These are phyloP conservation scores for Lordiphosa fenestrarum DNA, from an alignment of 2,888 invertebrate species.

Conservation along the genomic window DNA sequence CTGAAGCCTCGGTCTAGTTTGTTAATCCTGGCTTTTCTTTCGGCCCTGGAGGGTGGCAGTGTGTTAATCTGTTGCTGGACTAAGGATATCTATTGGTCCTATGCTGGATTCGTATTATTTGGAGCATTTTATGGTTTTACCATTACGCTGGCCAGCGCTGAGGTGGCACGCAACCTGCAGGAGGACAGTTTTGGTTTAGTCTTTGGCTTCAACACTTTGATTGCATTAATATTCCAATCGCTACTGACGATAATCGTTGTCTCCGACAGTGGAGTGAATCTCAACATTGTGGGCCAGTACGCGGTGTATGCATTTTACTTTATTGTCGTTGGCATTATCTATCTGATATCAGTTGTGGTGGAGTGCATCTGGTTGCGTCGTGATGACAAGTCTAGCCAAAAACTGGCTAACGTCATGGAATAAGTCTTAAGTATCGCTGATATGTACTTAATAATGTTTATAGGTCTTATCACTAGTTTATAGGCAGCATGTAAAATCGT, in stretches of 20 bases:
- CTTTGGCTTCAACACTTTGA: conserved; percentile 93
- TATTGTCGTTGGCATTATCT: conserved; percentile 70
- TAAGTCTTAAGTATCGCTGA: conserved; percentile 19
- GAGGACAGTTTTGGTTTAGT: conserved; percentile 94
- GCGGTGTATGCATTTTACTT: conserved; percentile 79
- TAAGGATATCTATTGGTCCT: conserved; percentile 85
- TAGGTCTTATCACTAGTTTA: conserved; percentile 4
- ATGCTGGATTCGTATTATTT: conserved; percentile 87
- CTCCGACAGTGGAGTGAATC: conserved; percentile 70
- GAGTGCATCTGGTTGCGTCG: conserved; percentile 60
- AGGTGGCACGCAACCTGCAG: conserved; percentile 90
- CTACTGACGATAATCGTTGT: conserved; percentile 84
- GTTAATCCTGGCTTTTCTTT: conserved; percentile 80
- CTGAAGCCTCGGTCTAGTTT: conserved; percentile 79
- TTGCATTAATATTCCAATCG: conserved; percentile 89
- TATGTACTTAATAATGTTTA: conserved; percentile 31
- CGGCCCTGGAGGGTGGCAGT: conserved; percentile 82
- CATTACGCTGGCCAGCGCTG: conserved; percentile 83
- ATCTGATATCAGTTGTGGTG: conserved; percentile 65
- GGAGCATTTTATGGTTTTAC: conserved; percentile 88
- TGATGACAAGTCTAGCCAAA: conserved; percentile 19
- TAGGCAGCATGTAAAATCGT: conserved; percentile 15
- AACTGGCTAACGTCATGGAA: conserved; percentile 36
- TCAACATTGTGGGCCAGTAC: conserved; percentile 72
- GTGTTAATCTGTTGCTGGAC: conserved; percentile 83